Percentiles rank a stretch among this genome's conserved stretches.
Evolutionary conservation across 2,888 invertebrate species (phyloP).

Genomic region (Sinohyriopsis cumingii): DNA sequence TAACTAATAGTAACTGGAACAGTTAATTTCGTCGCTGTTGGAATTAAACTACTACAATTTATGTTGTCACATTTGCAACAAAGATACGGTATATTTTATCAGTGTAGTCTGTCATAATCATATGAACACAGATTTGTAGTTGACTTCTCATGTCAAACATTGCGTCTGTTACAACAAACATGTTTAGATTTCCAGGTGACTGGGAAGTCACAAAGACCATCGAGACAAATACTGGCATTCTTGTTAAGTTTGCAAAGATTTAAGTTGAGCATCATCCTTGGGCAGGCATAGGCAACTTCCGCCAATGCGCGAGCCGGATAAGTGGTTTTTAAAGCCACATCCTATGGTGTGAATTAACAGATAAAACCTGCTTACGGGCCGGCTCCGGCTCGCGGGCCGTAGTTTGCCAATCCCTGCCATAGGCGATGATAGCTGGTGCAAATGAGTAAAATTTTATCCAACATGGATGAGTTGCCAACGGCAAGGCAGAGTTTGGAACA

Average conservation of each 20-base stretch:
- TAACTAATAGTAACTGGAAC: constrained; percentile 5
- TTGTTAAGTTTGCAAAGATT: neutral
- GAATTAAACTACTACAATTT: constrained; percentile 20
- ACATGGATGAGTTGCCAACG: too few species aligned
- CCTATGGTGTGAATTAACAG: too few species aligned
- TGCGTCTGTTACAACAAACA: constrained; percentile 10
- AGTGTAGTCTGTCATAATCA: neutral
- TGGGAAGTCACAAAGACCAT: constrained; percentile 6
- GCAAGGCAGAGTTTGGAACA: too few species aligned
- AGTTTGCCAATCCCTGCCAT: too few species aligned
- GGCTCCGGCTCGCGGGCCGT: too few species aligned
- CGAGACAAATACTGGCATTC: neutral
- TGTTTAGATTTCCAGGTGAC: constrained; percentile 5
- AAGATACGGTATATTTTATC: too few species aligned
- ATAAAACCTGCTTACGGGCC: too few species aligned
- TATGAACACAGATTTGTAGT: constrained; percentile 9
- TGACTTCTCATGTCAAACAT: constrained; percentile 18
- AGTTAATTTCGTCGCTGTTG: constrained; percentile 6
- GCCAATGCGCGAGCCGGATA: too few species aligned
- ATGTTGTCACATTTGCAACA: constrained; percentile 24
- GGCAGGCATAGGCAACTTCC: too few species aligned
- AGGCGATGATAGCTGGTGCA: too few species aligned
- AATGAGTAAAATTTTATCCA: too few species aligned
- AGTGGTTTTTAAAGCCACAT: too few species aligned
- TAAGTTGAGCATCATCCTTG: neutral